A percentile compares a stretch with the other conserved stretches of the same genome.
These are phyloP conservation scores for Laticauda laticaudata DNA, from an alignment of 2,113 vertebrate genomes.

Conservation along the genomic window DNA sequence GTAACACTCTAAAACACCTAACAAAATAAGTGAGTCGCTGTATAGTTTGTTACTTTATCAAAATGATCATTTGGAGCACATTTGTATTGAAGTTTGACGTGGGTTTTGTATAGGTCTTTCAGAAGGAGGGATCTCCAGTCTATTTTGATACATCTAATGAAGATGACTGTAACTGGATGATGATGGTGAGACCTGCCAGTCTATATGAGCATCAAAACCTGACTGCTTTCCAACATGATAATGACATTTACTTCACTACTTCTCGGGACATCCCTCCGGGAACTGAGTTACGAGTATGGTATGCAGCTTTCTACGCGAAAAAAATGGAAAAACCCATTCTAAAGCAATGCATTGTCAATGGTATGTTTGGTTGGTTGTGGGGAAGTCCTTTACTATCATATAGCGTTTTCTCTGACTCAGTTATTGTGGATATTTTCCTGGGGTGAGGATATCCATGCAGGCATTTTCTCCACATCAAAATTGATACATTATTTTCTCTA, in stretches of 20 bases:
- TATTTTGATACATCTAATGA: slow-evolving; percentile 90
- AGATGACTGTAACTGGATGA: slow-evolving; percentile 99
- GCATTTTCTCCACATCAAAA: neutral
- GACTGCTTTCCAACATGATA: slow-evolving; percentile 91
- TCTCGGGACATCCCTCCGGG: slow-evolving; percentile 89
- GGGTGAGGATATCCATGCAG: neutral
- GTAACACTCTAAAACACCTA: no score
- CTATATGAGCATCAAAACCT: slow-evolving; percentile 91
- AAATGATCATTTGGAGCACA: neutral
- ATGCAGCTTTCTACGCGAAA: slow-evolving; percentile 97
- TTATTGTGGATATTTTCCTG: neutral
- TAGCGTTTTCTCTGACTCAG: neutral
- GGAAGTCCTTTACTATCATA: neutral
- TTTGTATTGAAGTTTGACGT: neutral
- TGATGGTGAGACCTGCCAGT: slow-evolving; percentile 89
- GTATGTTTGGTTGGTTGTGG: slow-evolving; percentile 64
- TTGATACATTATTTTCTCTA: neutral
- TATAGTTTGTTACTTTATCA: neutral
- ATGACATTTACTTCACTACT: slow-evolving; percentile 95
- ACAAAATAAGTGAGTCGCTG: neutral
- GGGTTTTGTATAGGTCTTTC: slow-evolving; percentile 81
- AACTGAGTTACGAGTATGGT: slow-evolving; percentile 94
- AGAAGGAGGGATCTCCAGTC: slow-evolving; percentile 80
- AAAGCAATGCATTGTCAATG: slow-evolving; percentile 70
- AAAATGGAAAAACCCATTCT: slow-evolving; percentile 94